phyloP scores from a whole-genome alignment of 2,797 vertebrate species.

The Momotus momota region DNA sequence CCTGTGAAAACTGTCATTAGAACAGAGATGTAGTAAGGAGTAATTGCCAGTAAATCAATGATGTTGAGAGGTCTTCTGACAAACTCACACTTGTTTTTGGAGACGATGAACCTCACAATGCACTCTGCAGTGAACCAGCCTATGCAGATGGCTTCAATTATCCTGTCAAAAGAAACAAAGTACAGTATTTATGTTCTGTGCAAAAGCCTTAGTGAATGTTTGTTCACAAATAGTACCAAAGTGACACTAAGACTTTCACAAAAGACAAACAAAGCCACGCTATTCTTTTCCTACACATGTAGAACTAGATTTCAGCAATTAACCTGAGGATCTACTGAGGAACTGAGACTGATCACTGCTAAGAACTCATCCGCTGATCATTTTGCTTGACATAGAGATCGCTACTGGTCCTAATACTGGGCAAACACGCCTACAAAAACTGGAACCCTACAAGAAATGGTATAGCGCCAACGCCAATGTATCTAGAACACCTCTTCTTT shows the following conservation, averaged over 20 bases:
- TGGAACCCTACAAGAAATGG: neutral
- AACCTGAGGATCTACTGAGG: neutral
- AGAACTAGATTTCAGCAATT: neutral
- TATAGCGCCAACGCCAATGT: neutral
- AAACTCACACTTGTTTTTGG: slow-evolving; percentile 96
- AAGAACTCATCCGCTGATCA: neutral
- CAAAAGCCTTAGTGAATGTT: slow-evolving; percentile 31
- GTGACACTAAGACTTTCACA: slow-evolving; percentile 68
- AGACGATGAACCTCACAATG: slow-evolving; percentile 95
- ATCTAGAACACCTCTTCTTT: neutral
- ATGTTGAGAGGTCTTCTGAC: slow-evolving; percentile 96
- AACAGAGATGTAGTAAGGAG: slow-evolving; percentile 96
- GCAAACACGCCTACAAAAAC: neutral
- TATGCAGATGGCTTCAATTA: slow-evolving; percentile 98
- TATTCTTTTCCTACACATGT: neutral
- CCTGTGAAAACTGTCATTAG: slow-evolving; percentile 91
- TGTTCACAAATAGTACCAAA: slow-evolving; percentile 59
- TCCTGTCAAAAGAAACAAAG: slow-evolving; percentile 86
- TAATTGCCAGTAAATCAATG: slow-evolving; percentile 96
- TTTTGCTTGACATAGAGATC: neutral
- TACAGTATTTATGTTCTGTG: slow-evolving; percentile 68
- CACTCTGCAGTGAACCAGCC: slow-evolving; percentile 99
- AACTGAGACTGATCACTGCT: neutral
- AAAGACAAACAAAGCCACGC: slow-evolving; percentile 16
- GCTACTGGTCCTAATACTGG: neutral